These are phyloP conservation scores for Drosophila pectinifera DNA, from an alignment of 1,140 invertebrate species.

Conservation along the genomic window DNA sequence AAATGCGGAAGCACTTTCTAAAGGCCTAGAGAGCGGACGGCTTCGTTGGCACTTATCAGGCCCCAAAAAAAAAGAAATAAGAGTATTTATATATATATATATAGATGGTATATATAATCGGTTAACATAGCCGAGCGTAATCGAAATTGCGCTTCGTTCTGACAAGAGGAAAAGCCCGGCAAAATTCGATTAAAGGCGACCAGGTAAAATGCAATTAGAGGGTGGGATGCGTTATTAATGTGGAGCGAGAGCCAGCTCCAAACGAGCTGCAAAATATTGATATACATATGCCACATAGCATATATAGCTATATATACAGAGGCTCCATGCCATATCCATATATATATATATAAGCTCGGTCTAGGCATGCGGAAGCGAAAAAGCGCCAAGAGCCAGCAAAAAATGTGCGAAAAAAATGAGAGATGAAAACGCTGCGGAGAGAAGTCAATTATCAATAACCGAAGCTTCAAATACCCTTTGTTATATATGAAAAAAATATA, in stretches of 20 bases:
- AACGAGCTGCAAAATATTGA: constrained; percentile 57
- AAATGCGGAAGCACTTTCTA: constrained; percentile 82
- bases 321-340: neutral
- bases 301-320: constrained; percentile 12
- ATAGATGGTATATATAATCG: constrained; percentile 12
- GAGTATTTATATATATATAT: constrained; percentile 3
- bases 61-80: constrained; percentile 43
- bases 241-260: constrained; percentile 56
- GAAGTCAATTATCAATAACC: neutral
- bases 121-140: constrained; percentile 60
- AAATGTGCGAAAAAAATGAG: constrained; percentile 63
- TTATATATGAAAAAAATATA: neutral
- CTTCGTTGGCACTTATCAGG: constrained; percentile 52
- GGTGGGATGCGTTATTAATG: constrained; percentile 85
- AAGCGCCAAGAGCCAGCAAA: constrained; percentile 73
- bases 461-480: neutral
- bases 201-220: constrained; percentile 81
- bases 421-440: constrained; percentile 14
- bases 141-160: constrained; percentile 83
- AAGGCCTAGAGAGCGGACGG: constrained; percentile 22
- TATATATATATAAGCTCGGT: constrained; percentile 25
- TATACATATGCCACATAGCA: constrained; percentile 41
- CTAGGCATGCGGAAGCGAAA: constrained; percentile 75
- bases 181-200: constrained; percentile 76
- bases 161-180: constrained; percentile 21